These are phyloP conservation scores for Coelinius sp. DNA, from an alignment of 2,888 invertebrate species.

Conservation along the genomic window DNA sequence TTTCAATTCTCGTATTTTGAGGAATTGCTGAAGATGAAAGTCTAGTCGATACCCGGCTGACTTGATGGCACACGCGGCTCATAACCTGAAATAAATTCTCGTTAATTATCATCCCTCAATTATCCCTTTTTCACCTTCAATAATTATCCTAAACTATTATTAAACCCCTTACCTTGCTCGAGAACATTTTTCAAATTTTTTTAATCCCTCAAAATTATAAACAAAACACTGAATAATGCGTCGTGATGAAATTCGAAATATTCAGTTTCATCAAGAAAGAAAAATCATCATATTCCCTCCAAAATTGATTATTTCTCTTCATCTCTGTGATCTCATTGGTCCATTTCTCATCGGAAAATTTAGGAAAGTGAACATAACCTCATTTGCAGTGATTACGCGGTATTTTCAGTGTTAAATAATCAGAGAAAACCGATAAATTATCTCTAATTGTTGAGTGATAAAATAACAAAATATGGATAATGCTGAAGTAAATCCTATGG, in stretches of 20 bases:
- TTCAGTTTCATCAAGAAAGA: not conserved
- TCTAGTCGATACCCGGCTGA: conserved; percentile 40
- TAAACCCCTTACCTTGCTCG: conserved; percentile 43
- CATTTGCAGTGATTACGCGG: not conserved
- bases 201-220: not conserved
- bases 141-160: not conserved
- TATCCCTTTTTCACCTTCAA: not conserved
- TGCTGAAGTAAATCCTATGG: conserved; percentile 28
- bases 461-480: conserved; percentile 2
- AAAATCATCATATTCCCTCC: not conserved
- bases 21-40: conserved; percentile 37
- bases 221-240: not conserved
- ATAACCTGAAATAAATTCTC: conserved; percentile 50
- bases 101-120: conserved; percentile 38
- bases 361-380: not conserved
- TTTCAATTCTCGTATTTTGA: conserved; percentile 54
- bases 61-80: conserved; percentile 46
- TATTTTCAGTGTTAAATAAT: not conserved
- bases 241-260: conserved; percentile 1
- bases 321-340: not conserved
- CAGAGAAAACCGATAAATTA: not conserved
- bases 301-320: not conserved
- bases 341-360: not conserved
- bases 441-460: not conserved
- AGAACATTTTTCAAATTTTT: conserved; percentile 39